These are phyloP conservation scores for Pseudoips prasinana DNA, from an alignment of 2,888 invertebrate species.

Conservation along the genomic window DNA sequence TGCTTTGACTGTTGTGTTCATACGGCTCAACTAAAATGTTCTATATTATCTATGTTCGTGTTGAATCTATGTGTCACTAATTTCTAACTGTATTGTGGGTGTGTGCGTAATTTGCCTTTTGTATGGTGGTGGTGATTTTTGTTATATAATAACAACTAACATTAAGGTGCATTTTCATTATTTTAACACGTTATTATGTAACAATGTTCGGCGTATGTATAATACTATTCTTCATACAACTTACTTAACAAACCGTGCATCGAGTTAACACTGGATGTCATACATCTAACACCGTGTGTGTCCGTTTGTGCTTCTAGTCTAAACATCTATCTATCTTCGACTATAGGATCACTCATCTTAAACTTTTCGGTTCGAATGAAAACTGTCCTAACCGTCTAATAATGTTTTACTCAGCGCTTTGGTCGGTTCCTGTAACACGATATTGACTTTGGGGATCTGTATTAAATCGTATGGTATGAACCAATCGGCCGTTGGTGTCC, in stretches of 20 bases:
- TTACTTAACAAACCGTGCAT: conserved; percentile 28
- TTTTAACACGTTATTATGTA: conserved; percentile 55
- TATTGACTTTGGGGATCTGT: conserved; percentile 43
- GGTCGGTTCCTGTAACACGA: conserved; percentile 59
- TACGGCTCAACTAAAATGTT: conserved; percentile 67
- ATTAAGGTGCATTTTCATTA: conserved; percentile 20
- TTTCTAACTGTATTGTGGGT: conserved; percentile 55
- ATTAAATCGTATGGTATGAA: conserved; percentile 73
- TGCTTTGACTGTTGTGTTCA: conserved; percentile 73
- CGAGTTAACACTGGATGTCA: conserved; percentile 45
- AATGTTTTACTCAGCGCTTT: conserved; percentile 55
- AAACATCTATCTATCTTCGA: conserved; percentile 31
- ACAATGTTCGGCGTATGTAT: conserved; percentile 49
- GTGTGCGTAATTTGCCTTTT: conserved; percentile 81
- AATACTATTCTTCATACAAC: conserved; percentile 28
- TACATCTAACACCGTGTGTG: conserved; percentile 42
- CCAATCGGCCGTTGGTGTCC: conserved; percentile 66
- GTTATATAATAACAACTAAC: conserved; percentile 57
- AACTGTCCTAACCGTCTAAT: conserved; percentile 42
- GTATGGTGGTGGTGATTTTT: conserved; percentile 53
- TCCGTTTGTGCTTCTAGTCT: conserved; percentile 28
- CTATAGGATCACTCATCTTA: conserved; percentile 33
- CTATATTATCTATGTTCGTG: conserved; percentile 51
- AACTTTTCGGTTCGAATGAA: conserved; percentile 28
- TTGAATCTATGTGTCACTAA: conserved; percentile 58